Evolutionary conservation across 2,888 invertebrate species (phyloP).

Genomic region (Eilema griseolum): DNA sequence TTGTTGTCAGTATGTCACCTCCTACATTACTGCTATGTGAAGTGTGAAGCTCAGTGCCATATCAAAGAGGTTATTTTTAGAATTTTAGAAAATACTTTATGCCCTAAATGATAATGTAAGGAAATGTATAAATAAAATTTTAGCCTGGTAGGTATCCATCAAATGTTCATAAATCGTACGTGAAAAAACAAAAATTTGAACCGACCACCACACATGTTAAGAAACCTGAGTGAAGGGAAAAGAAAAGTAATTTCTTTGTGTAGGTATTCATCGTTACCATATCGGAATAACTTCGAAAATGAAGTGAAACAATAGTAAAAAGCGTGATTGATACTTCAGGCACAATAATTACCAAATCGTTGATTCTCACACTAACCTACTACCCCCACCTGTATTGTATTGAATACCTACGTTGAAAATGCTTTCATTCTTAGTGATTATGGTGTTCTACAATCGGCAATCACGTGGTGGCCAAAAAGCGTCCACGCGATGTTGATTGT

Average conservation of each 20-base stretch:
- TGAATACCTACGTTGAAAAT: conserved; percentile 50
- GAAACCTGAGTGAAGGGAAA: too few relatives aligned
- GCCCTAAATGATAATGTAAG: too few relatives aligned
- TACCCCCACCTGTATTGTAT: conserved; percentile 12
- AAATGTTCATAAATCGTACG: not conserved
- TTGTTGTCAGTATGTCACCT: conserved; percentile 6
- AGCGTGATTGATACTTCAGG: not conserved
- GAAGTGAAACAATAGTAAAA: not conserved
- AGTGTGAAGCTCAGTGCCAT: not conserved
- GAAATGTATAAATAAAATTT: not conserved
- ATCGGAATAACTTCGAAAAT: not conserved
- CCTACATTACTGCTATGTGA: not conserved
- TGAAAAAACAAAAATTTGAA: too few relatives aligned
- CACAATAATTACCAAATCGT: not conserved
- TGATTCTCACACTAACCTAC: conserved; percentile 23
- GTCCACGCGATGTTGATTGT: conserved; percentile 85
- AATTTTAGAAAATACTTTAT: not conserved
- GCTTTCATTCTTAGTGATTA: conserved; percentile 67
- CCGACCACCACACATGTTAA: too few relatives aligned
- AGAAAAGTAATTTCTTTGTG: too few relatives aligned
- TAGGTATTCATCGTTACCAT: not conserved
- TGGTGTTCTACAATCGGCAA: conserved; percentile 81
- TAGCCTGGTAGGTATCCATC: too few relatives aligned
- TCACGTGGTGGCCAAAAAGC: conserved; percentile 83
- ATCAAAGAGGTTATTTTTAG: not conserved